phyloP scores from a whole-genome alignment of 2,113 vertebrate genomes.

The Solea solea region DNA sequence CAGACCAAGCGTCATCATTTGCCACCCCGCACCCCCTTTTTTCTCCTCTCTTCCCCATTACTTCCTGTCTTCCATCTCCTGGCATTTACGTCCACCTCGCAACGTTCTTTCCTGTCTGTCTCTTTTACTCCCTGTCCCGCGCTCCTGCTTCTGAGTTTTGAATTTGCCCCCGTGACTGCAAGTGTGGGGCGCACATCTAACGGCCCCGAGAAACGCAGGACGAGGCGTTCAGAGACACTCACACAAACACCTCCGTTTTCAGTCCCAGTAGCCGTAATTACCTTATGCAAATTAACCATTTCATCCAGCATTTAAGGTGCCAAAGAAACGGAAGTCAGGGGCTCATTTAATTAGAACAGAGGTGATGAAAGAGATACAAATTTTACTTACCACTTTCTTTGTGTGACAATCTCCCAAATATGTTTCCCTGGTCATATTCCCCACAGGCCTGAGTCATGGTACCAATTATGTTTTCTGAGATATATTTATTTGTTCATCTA shows the following conservation, averaged over 20 bases:
- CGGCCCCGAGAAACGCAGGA: slow-evolving; percentile 15
- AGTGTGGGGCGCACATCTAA: slow-evolving; percentile 21
- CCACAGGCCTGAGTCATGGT: slow-evolving; percentile 35
- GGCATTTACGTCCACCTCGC: not conserved
- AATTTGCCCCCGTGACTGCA: slow-evolving; percentile 32
- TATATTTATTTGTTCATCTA: slow-evolving; percentile 15
- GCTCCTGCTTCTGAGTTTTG: slow-evolving; percentile 50
- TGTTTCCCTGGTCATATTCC: slow-evolving; percentile 37
- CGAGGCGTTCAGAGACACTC: slow-evolving; percentile 3
- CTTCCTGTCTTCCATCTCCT: slow-evolving; percentile 10
- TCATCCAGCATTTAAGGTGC: slow-evolving; percentile 50
- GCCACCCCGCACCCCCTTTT: not conserved
- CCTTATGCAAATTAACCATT: slow-evolving; percentile 71
- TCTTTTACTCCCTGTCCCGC: slow-evolving; percentile 10
- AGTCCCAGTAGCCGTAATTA: slow-evolving; percentile 67
- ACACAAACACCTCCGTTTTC: slow-evolving; percentile 33
- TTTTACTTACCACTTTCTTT: slow-evolving; percentile 8
- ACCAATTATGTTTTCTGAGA: slow-evolving; percentile 22
- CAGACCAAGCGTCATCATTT: slow-evolving; percentile 18
- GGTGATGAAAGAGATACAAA: slow-evolving; percentile 41
- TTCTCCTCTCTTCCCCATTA: not conserved
- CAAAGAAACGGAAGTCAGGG: slow-evolving; percentile 50
- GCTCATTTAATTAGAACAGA: slow-evolving; percentile 64
- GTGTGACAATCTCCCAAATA: slow-evolving; percentile 37
- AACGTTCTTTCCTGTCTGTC: slow-evolving; percentile 17